Base-by-base conservation (phyloP, 2,888 invertebrate genomes). In the Sclerodermus sp. region DNA sequence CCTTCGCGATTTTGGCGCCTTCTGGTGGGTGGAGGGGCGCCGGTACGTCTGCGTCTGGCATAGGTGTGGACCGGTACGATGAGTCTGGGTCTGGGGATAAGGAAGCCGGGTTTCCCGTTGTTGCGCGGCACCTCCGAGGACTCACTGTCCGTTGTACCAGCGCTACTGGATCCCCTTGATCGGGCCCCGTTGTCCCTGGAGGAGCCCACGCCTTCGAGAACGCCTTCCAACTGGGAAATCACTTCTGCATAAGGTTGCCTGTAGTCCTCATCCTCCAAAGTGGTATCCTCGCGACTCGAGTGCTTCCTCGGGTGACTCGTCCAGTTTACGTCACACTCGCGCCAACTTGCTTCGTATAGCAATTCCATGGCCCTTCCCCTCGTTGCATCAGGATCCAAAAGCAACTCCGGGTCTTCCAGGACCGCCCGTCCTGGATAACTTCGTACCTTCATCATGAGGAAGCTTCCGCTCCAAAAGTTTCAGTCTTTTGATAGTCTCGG, bases 21-120 rank as follows among this genome's bases (percentile, higher is more conserved):
- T 41, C 70, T 67, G 15, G 51, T 51, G 0, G 74, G 70, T 45
- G 87, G 81, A 42, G 88, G 82, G 77, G 91, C 91, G 9, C 93
- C 93, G 36, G 92, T 92, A 62, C 91, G 82, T 55, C 92, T 82
- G 59, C 91, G 83, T 55, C 87, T 84, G 48, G 91, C 92, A 72
- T 92, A 92, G 18, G 92, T 91, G 80, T 93, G 92, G 55, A 92
- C 90, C 47, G 93, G 92, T 60, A 92, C 92, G 71, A 93, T 91
- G 64, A 93, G 82, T 70, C 91, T 88, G 30, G 93, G 92, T 66
- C 93, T 82, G 3, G 93, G 93, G 76, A 93, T 93, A 57, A 87
- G 84, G 79, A 92, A 92, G 68, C 75, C 70, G 31, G 63, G 64
- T 46, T 69, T 66, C 18, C 52, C 62, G 40, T 60, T 66, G 36